Percentiles rank a stretch among this genome's conserved stretches.
Evolutionary conservation across 2,888 invertebrate genomes (phyloP).

Genomic region (Hemaris fuciformis): DNA sequence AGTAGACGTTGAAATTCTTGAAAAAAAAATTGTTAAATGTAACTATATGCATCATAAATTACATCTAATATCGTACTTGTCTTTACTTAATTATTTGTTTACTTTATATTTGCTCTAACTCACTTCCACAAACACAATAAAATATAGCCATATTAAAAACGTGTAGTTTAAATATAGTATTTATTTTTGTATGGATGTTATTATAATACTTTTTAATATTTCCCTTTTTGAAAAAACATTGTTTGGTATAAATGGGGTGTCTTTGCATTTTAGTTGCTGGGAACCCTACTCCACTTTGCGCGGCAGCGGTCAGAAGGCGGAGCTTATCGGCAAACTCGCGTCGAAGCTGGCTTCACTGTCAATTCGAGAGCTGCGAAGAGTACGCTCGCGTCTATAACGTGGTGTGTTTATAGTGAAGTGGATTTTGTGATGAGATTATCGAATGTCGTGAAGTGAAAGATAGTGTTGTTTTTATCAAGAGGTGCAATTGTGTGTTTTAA

Average conservation of each 20-base stretch:
- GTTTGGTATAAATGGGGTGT: neutral
- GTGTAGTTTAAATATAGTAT: neutral
- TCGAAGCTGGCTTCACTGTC: slow-evolving; percentile 78
- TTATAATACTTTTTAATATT: neutral
- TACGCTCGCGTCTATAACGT: slow-evolving; percentile 79
- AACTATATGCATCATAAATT: neutral
- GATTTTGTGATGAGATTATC: slow-evolving; percentile 77
- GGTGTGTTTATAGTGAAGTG: slow-evolving; percentile 79
- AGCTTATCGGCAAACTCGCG: slow-evolving; percentile 82
- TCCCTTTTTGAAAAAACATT: neutral
- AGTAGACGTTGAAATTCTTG: neutral
- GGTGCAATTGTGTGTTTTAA: slow-evolving; percentile 67
- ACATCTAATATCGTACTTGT: neutral
- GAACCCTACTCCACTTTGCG: slow-evolving; percentile 78
- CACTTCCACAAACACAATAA: neutral
- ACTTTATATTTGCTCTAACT: neutral
- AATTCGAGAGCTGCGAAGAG: slow-evolving; percentile 80
- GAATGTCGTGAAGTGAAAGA: slow-evolving; percentile 78
- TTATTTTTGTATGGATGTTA: neutral
- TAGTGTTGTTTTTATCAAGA: slow-evolving; percentile 66
- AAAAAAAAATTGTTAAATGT: neutral
- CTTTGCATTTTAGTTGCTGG: slow-evolving; percentile 29
- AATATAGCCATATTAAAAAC: neutral
- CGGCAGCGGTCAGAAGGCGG: slow-evolving; percentile 82
- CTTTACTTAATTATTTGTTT: neutral